Conservation (phyloP, 1,140 invertebrate species). For the Listronotus bonariensis region DNA sequence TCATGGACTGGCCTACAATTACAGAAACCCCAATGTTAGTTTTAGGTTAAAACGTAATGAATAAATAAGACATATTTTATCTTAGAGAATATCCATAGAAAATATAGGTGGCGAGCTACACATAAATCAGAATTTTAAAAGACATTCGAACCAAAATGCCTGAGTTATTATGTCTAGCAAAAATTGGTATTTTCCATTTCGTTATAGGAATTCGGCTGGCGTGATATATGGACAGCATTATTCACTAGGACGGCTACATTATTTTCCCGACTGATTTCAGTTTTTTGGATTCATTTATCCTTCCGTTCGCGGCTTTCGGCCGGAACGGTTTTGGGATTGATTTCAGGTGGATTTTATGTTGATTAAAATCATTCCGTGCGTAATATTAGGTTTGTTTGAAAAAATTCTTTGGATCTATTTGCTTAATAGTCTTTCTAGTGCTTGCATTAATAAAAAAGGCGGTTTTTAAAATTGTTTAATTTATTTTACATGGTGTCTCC, state of each 20-base stretch:
- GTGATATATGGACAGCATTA: conserved; percentile 38
- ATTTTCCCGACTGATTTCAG: conserved; percentile 36
- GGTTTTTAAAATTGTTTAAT: no score
- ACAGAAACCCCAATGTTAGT: no score
- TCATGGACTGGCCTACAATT: no score
- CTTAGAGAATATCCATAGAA: conserved; percentile 30
- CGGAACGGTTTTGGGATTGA: conserved; percentile 23
- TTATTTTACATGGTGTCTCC: no score
- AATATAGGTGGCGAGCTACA: conserved; percentile 36
- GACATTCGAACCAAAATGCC: conserved; percentile 35
- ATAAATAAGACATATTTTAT: conserved; percentile 23
- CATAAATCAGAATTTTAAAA: conserved; percentile 41
- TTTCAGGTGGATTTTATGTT: conserved; percentile 25
- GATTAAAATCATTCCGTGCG: conserved; percentile 20
- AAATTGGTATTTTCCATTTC: conserved; percentile 41
- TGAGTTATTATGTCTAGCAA: conserved; percentile 41
- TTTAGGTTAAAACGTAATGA: background rate
- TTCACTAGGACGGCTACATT: conserved; percentile 36
- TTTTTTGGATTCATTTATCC: conserved; percentile 38
- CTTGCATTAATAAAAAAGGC: no score
- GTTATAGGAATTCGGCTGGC: conserved; percentile 36
- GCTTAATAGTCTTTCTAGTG: no score
- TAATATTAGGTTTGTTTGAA: no score
- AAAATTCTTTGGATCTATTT: no score
- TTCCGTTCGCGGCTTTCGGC: conserved; percentile 27